phyloP scores from a whole-genome alignment of 2,888 invertebrate species.

The Subacronicta megacephala region DNA sequence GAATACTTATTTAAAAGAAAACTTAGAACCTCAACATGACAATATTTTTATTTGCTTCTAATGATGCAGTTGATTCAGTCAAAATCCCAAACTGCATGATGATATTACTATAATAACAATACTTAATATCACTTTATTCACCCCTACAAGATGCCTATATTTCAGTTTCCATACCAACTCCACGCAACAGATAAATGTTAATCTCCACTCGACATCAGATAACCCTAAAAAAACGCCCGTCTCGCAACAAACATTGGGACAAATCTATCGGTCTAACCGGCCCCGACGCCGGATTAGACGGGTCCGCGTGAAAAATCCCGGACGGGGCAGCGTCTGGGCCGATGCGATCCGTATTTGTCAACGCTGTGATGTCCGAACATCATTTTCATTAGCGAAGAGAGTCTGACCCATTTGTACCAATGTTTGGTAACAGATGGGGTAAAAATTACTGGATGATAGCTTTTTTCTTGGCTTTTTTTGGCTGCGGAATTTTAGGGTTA shows the following conservation, averaged over 20 bases:
- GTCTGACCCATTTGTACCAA: conserved; percentile 78
- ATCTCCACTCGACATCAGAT: conserved; percentile 38
- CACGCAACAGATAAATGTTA: conserved; percentile 37
- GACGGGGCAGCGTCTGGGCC: conserved; percentile 42
- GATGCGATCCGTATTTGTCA: conserved; percentile 75
- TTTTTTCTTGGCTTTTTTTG: conserved; percentile 47
- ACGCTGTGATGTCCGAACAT: conserved; percentile 69
- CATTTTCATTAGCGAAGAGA: conserved; percentile 77
- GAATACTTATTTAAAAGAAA: too few relatives aligned
- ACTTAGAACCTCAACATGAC: too few relatives aligned
- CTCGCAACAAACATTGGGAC: conserved; percentile 51
- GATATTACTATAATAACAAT: too few relatives aligned
- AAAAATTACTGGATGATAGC: conserved; percentile 30
- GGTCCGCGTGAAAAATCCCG: conserved; percentile 70
- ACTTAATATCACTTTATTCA: background rate
- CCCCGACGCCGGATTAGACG: conserved; percentile 56
- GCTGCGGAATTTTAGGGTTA: conserved; percentile 18
- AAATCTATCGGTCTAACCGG: conserved; percentile 62
- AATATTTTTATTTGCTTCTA: too few relatives aligned
- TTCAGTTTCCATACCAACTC: background rate
- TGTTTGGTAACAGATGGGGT: conserved; percentile 67
- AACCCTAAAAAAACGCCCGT: conserved; percentile 49
- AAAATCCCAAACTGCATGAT: too few relatives aligned
- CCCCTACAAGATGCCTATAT: background rate
- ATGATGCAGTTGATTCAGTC: too few relatives aligned